Evolutionary conservation across 2,888 invertebrate species (phyloP).

Genomic region (Lepidonotus clava): DNA sequence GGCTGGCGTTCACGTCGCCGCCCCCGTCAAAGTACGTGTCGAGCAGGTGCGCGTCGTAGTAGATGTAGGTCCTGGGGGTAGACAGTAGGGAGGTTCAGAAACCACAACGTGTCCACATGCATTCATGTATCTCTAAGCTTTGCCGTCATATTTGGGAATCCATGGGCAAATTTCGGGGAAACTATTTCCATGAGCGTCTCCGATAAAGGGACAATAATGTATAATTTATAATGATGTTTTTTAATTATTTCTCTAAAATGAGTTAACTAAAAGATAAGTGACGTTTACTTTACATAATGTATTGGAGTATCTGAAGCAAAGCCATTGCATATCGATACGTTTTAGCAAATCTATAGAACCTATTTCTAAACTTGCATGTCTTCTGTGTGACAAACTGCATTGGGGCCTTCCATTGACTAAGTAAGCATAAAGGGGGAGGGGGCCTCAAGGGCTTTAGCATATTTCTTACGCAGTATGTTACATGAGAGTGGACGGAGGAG

Average conservation of each 20-base stretch:
- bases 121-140: not conserved
- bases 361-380: too few relatives aligned
- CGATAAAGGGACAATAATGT: not conserved
- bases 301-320: too few relatives aligned
- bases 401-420: too few relatives aligned
- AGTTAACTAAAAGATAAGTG: too few relatives aligned
- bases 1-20: constrained; percentile 64
- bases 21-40: constrained; percentile 68
- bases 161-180: not conserved
- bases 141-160: not conserved
- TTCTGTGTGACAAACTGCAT: too few relatives aligned
- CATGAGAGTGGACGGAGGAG: too few relatives aligned
- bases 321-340: too few relatives aligned
- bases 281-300: too few relatives aligned
- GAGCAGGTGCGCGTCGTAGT: constrained; percentile 65
- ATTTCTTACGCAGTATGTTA: too few relatives aligned
- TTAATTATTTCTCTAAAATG: not conserved
- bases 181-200: not conserved
- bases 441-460: too few relatives aligned
- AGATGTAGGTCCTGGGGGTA: constrained; percentile 61
- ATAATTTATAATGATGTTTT: not conserved
- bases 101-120: not conserved
- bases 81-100: not conserved
- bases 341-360: too few relatives aligned
- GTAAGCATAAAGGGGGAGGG: too few relatives aligned